Conservation (phyloP, 1,140 invertebrate genomes). For the Drosophila busckii region DNA sequence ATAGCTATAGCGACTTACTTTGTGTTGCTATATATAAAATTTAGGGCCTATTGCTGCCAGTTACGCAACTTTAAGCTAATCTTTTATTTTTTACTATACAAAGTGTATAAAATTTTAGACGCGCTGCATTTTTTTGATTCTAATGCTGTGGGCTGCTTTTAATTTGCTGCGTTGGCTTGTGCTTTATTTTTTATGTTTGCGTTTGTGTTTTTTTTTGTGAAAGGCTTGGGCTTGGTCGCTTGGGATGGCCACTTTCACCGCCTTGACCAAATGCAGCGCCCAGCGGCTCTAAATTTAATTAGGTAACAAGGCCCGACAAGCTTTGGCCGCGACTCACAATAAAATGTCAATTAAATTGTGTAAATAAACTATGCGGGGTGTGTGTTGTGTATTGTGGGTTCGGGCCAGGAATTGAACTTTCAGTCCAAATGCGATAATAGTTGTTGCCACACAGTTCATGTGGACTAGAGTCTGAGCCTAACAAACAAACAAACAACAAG, state of each 20-base stretch:
- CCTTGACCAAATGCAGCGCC: slow-evolving; percentile 1
- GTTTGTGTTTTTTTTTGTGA: slow-evolving; percentile 3
- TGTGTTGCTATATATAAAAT: too few relatives aligned
- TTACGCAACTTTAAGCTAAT: too few relatives aligned
- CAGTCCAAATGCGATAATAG: slow-evolving; percentile 72
- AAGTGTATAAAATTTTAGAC: too few relatives aligned
- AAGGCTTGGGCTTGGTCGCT: slow-evolving; percentile 1
- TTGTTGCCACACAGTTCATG: slow-evolving; percentile 68
- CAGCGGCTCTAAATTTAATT: slow-evolving; percentile 24
- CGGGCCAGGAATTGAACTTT: slow-evolving; percentile 10
- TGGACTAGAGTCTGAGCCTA: slow-evolving; percentile 55
- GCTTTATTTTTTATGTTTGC: neutral
- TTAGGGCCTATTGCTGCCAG: too few relatives aligned
- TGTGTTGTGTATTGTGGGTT: slow-evolving; percentile 32
- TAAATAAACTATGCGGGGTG: slow-evolving; percentile 48
- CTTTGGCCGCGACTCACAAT: neutral
- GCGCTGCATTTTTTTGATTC: slow-evolving; percentile 5
- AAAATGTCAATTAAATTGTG: slow-evolving; percentile 30
- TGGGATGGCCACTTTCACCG: slow-evolving; percentile 49
- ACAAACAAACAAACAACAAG: slow-evolving; percentile 33
- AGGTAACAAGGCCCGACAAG: slow-evolving; percentile 17
- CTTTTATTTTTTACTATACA: too few relatives aligned
- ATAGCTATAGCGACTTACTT: too few relatives aligned
- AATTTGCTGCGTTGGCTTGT: neutral
- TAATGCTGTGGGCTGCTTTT: too few relatives aligned